Base-by-base conservation (phyloP, 2,797 vertebrate species). In the Alectoris magna region DNA sequence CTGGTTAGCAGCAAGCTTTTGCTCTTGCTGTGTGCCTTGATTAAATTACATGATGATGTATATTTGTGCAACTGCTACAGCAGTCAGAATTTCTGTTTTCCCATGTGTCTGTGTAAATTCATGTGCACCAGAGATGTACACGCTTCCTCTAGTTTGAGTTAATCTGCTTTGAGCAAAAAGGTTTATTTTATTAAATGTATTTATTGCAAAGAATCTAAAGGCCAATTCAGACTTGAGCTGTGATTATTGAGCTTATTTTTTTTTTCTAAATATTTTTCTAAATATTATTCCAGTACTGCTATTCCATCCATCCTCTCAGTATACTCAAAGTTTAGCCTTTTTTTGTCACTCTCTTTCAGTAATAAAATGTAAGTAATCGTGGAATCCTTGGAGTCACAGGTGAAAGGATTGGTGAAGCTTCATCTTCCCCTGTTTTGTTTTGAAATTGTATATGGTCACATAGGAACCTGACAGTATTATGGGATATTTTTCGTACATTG, bases 381-480 rank as follows among this genome's bases (percentile, higher is more conserved):
- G 31, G 48, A 71, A 78, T 24, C 29, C 55, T 38, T 56, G 0
- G 2, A 56, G n/a, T 29, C 5, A 1, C 64, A 46, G 71, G 58
- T 49, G 21, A 38, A 88, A 67, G 70, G 67, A 51, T n/a, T 41
- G 60, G 12, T 31, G 78, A 38, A 70, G 34, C 21, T 87, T 72
- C 71, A 43, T 67, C 69, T 91, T 67, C 69, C 89, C 24, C 39
- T 90, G 34, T 36, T 88, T 72, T 84, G 41, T 55, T 94, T 76
- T 70, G 74, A 53, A 68, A 9, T 56, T 66, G 10, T 43, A 18
- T 69, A 29, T 58, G 55, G 53, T 67, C 82, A 38, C 44, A 14
- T 16, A 14, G 55, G 59, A 59, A 55, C 36, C 43, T 84, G 64
- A 68, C 74, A 73, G 48, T 38, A 46, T 49, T 67, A 17, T n/a